These are phyloP conservation scores for Triplophysa tibetana DNA, from an alignment of 2,113 vertebrate genomes.

Conservation along the genomic window DNA sequence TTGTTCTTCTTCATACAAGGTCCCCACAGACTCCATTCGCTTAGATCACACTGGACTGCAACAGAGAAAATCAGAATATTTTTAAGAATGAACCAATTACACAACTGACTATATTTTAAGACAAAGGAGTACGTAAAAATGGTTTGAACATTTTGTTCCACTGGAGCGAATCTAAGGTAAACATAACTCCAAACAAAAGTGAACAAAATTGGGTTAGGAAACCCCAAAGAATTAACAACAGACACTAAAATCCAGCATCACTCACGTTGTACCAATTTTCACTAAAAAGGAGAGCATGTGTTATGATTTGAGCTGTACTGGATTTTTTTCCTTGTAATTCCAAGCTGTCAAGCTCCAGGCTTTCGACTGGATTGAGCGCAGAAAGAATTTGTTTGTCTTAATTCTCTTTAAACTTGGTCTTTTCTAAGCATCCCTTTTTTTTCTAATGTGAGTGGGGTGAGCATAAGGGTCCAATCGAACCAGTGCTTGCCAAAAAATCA, in stretches of 20 bases:
- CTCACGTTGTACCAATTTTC: slow-evolving; percentile 50
- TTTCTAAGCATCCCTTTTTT: slow-evolving; percentile 21
- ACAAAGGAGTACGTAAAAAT: neutral
- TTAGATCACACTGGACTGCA: slow-evolving; percentile 89
- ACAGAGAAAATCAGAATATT: slow-evolving; percentile 15
- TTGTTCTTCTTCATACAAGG: slow-evolving; percentile 91
- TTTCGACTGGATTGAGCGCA: slow-evolving; percentile 41
- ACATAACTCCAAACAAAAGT: slow-evolving; percentile 37
- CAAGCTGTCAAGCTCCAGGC: slow-evolving; percentile 54
- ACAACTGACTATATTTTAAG: slow-evolving; percentile 4
- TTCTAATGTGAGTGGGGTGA: neutral
- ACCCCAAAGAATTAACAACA: slow-evolving; percentile 26
- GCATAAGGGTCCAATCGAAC: slow-evolving; percentile 29
- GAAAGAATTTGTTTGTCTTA: slow-evolving; percentile 29
- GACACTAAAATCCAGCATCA: slow-evolving; percentile 39
- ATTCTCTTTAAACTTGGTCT: neutral
- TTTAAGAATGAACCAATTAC: neutral
- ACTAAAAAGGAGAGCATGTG: slow-evolving; percentile 25
- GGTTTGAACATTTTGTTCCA: slow-evolving; percentile 32
- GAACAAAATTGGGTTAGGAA: slow-evolving; percentile 27
- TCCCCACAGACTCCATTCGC: slow-evolving; percentile 90
- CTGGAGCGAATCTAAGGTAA: slow-evolving; percentile 6
- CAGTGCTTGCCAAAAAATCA: slow-evolving; percentile 45
- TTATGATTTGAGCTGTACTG: slow-evolving; percentile 53
- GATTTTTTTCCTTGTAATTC: slow-evolving; percentile 49